A percentile compares a stretch with the other conserved stretches of the same genome.
These are phyloP conservation scores for Sarcophaga peregrina DNA, from an alignment of 1,140 invertebrate genomes.

Conservation along the genomic window DNA sequence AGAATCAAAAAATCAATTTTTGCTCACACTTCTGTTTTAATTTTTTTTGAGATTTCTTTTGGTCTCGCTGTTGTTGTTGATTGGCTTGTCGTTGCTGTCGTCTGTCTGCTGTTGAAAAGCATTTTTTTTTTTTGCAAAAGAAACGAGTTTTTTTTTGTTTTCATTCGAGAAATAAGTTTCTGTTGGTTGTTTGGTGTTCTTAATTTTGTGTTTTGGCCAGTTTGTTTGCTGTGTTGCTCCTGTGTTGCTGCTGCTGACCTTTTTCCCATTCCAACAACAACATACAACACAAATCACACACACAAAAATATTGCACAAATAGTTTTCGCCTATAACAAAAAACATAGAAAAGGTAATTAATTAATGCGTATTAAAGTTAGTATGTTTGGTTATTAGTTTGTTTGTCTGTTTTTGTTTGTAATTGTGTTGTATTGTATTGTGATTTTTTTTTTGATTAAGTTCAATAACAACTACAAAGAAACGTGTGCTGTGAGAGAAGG, in stretches of 20 bases:
- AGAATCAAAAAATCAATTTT: slow-evolving; percentile 20
- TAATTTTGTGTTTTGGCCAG: not conserved
- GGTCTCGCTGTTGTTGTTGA: not conserved
- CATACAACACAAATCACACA: too few relatives aligned
- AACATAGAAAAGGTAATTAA: not conserved
- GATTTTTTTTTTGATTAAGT: too few relatives aligned
- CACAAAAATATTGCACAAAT: slow-evolving; percentile 17
- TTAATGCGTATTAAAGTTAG: slow-evolving; percentile 7
- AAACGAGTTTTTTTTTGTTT: not conserved
- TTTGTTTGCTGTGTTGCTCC: not conserved
- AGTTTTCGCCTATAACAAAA: not conserved
- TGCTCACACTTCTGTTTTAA: not conserved
- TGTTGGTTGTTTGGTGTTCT: not conserved
- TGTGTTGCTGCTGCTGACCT: not conserved
- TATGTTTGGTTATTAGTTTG: not conserved
- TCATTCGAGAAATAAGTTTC: too few relatives aligned
- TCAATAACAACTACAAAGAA: too few relatives aligned
- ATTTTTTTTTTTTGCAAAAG: not conserved
- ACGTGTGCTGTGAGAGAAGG: not conserved
- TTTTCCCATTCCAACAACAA: not conserved
- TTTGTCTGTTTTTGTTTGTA: too few relatives aligned
- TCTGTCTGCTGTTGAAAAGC: not conserved
- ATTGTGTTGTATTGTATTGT: too few relatives aligned
- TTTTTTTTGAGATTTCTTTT: not conserved
- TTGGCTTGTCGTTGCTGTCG: not conserved